Evolutionary conservation across 1,140 invertebrate species (phyloP).

Genomic region (Eulimnadia texana): DNA sequence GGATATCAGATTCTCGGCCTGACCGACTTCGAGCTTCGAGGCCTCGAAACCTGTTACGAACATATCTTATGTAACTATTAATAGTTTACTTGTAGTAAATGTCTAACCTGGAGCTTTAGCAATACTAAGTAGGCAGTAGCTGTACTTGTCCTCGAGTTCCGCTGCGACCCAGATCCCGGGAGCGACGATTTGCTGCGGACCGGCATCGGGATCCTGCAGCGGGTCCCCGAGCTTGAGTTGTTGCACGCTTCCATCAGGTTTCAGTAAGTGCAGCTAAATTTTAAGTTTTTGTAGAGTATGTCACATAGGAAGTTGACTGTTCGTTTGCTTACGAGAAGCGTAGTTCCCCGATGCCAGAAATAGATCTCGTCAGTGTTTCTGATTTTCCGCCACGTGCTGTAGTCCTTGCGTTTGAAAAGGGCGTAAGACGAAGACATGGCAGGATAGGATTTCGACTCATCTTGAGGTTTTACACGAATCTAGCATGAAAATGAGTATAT

Average conservation of each 20-base stretch:
- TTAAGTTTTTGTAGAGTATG: not conserved
- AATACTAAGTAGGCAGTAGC: constrained; percentile 12
- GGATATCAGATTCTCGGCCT: constrained; percentile 1
- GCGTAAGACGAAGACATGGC: constrained; percentile 11
- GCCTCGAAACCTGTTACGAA: constrained; percentile 13
- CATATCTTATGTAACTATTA: not conserved
- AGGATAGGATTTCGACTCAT: constrained; percentile 8
- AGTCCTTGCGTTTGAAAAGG: constrained; percentile 14
- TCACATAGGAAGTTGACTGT: not conserved
- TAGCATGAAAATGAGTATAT: not conserved
- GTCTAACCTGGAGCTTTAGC: constrained; percentile 11
- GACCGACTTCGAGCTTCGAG: constrained; percentile 11
- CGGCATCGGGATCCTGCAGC: constrained; percentile 12
- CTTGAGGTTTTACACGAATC: constrained; percentile 11
- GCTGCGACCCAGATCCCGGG: constrained; percentile 11
- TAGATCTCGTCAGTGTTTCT: constrained; percentile 15
- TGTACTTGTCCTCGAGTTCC: constrained; percentile 14
- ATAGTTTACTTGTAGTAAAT: not conserved
- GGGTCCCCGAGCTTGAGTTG: constrained; percentile 13
- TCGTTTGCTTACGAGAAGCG: constrained; percentile 2
- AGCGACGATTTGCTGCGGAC: constrained; percentile 10
- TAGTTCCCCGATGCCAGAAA: constrained; percentile 14
- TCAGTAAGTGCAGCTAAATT: constrained; percentile 8
- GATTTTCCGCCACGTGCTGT: constrained; percentile 7
- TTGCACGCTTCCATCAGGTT: constrained; percentile 13